Evolutionary conservation across 2,113 vertebrate genomes (phyloP), one percentile per base, ranked within the genome.

Genomic region (Fregata magnificens): DNA sequence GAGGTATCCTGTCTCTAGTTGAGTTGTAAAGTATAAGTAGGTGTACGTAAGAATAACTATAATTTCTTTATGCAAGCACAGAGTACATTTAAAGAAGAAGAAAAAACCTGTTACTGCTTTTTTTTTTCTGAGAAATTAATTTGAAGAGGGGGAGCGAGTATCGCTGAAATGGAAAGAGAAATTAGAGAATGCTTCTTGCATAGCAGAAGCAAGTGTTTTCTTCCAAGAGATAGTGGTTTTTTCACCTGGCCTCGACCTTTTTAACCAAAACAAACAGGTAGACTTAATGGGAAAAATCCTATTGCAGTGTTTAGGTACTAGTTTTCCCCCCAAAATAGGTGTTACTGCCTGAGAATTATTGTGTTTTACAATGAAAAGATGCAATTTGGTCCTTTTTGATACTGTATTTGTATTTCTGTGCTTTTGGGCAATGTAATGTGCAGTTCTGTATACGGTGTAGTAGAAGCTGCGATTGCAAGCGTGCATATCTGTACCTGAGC

Each of bases 401-500:
- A 3, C 24, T 15, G 4, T 9, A 3, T 14, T 59, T 36, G 2
- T 8, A 17, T 89, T 86, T 45, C 61, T 71, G 63, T 88, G 67
- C 42, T 50, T 61, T 25, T 20, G 50, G 45, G 59, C 55, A 6
- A 1, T 7, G 72, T 8, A 28, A 11, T 10, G 59, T 31, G 47
- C 29, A 45, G 56, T 5, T 40, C 9, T n/a, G 32, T 4, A 44
- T 13, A 8, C 26, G 6, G 26, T 5, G 32, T 42, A 38, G 73
- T 8, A 52, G 47, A 11, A 71, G 38, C 78, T 53, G 67, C 10
- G 65, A 3, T 20, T 31, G 25, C 22, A 11, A 21, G 42, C 10
- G 5, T 11, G 22, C 0, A 2, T 32, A 1, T 1, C 1, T 3
- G 18, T 1, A 34, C 13, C 31, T 36, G 1, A 59, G 15, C 5